Conservation (phyloP, 2,113 vertebrate species). For the Phrynosoma blainvillii region DNA sequence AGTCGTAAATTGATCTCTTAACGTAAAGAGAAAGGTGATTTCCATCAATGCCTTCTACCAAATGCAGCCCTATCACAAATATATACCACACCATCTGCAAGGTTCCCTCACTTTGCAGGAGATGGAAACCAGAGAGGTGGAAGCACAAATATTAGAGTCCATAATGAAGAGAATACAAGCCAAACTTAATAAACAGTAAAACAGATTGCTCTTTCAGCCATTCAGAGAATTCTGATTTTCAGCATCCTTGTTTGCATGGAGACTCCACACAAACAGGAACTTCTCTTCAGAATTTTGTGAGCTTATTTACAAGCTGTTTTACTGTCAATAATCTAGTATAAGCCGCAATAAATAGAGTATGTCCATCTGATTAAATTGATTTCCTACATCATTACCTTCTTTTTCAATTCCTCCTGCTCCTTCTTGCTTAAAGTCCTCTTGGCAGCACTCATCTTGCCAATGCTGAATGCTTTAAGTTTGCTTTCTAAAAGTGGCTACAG, state of each 20-base stretch:
- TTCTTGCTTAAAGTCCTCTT: constrained; percentile 98
- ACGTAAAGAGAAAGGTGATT: not conserved
- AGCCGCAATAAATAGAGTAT: constrained; percentile 1
- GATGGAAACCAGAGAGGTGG: not conserved
- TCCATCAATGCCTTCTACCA: not conserved
- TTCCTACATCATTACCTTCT: constrained; percentile 83
- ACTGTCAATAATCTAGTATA: not conserved
- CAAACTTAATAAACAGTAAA: too few species aligned
- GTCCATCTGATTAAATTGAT: not conserved
- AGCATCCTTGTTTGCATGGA: too few species aligned
- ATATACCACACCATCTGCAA: not conserved
- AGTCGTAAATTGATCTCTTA: not conserved
- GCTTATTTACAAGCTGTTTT: not conserved
- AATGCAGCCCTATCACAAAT: not conserved
- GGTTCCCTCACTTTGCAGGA: not conserved
- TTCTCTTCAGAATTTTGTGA: not conserved
- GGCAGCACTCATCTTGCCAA: constrained; percentile 95
- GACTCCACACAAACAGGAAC: too few species aligned
- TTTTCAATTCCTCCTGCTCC: constrained; percentile 96
- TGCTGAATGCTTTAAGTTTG: constrained; percentile 96
- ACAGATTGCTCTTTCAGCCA: too few species aligned
- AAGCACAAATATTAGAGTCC: not conserved
- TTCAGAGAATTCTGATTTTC: too few species aligned
- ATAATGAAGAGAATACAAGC: not conserved
- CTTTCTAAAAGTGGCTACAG: constrained; percentile 91